Base-by-base conservation (phyloP, 2,113 vertebrate genomes). In the Oncorhynchus tshawytscha region DNA sequence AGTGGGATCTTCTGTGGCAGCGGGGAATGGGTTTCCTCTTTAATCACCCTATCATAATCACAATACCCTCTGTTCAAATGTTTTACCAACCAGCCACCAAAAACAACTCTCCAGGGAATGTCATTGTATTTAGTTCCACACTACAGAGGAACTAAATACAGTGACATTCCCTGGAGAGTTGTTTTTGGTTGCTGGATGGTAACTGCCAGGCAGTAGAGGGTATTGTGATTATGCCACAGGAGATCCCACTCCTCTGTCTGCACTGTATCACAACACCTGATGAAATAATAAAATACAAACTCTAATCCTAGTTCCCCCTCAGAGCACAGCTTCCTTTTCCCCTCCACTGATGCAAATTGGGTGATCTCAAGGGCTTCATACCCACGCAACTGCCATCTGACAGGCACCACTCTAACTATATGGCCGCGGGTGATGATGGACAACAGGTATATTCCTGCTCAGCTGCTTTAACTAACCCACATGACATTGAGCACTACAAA, bases 181-280 rank as follows among this genome's bases (percentile, higher is more conserved):
- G 18, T 27, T 24, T 9, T 24, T 71, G 49, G 15, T 51, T 29
- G 39, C 18, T 69, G 73, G 22, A 65, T 7, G 54, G 24, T 34
- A 71, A 13, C 48, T 25, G 60, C 60, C 22, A 64, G 18, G 60
- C 60, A 20, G 16, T 13, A 68, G 31, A 9, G 7, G 34, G 31
- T 18, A 34, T 29, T 39, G 31, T 39, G 31, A 68, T 20, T 22
- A 39, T 45, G 20, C 6, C 39, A 9, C 7, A 39, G 9, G 39
- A 39, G 39, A 9, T 8, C 39, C n/a, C 11, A 18, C 15, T 4
- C 12, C n/a, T 62, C n/a, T 39, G 16, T 60, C 49, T 70, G 29
- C 25, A 34, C 29, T 71, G 16, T 64, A 39, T 18, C n/a, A 22
- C 71, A 73, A 68, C 70, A 84, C 59, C 0, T 72, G 76, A 84